These are phyloP conservation scores for Macaca fascicularis DNA, from an alignment of 2,113 vertebrate genomes.

Conservation along the genomic window T2T-MFA8v1.1 NC_088385.1:115489001-115489500, in stretches of 20 bases:
- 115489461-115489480: not conserved
- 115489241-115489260: not conserved
- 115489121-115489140: fast-evolving
- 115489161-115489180: not conserved
- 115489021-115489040: not conserved
- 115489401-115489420: not conserved
- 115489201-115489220: not conserved
- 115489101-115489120: not conserved
- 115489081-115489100: not conserved
- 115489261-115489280: not conserved
- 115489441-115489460: not conserved
- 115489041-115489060: not conserved
- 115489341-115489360: not conserved
- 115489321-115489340: not conserved
- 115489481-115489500: not conserved
- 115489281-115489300: not conserved
- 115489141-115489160: not conserved
- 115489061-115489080: not conserved
- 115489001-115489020: not conserved
- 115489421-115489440: not conserved
- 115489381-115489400: not conserved
- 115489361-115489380: not conserved
- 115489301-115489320: conserved; percentile 23
- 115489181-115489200: not conserved
- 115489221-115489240: not conserved